These are phyloP conservation scores for Albula glossodonta DNA, from an alignment of 2,113 vertebrate genomes.

Conservation along the genomic window DNA sequence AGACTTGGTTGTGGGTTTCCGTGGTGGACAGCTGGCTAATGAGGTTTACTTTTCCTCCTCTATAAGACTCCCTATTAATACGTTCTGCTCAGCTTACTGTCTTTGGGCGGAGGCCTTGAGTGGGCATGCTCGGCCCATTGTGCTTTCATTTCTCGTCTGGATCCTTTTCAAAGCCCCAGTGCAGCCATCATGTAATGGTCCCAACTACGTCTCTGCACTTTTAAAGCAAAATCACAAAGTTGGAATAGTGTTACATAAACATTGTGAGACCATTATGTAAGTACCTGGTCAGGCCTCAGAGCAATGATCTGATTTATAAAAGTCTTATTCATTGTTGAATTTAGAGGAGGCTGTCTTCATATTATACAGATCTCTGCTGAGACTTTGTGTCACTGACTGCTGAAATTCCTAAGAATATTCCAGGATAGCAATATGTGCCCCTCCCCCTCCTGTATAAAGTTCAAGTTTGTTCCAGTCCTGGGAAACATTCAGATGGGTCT, in stretches of 20 bases:
- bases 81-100: background rate
- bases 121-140: background rate
- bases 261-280: background rate
- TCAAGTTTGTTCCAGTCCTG: background rate
- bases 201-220: background rate
- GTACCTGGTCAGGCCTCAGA: background rate
- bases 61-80: background rate
- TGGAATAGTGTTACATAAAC: background rate
- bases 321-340: background rate
- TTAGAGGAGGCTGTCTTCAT: background rate
- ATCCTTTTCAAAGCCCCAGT: background rate
- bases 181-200: background rate
- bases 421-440: too few relatives aligned
- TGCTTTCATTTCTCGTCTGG: background rate
- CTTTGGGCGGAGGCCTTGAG: background rate
- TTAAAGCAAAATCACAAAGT: background rate
- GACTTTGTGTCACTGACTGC: background rate
- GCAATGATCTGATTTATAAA: background rate
- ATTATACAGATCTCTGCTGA: background rate
- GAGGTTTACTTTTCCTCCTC: background rate
- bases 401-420: too few relatives aligned
- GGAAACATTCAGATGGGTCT: background rate
- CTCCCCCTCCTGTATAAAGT: too few relatives aligned
- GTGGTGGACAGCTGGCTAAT: slow-evolving; percentile 8
- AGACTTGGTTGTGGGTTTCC: background rate